Evolutionary conservation across 2,888 invertebrate species (phyloP).

Genomic region (Calameuta pallipes): DNA sequence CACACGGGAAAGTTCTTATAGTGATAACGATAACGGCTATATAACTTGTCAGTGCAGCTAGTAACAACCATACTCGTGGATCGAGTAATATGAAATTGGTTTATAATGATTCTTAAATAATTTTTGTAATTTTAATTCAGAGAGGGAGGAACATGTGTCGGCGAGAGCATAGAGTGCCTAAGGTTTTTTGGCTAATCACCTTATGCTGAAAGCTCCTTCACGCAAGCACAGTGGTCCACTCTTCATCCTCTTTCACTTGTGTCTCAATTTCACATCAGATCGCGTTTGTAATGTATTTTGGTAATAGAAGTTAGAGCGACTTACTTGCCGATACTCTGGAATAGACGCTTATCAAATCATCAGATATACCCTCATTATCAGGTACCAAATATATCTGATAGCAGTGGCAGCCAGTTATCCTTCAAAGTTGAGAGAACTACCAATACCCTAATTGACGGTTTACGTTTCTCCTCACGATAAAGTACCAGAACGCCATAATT

Average conservation of each 20-base stretch:
- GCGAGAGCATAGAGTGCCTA: not conserved
- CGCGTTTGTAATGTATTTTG: constrained; percentile 48
- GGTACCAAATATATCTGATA: too few species aligned
- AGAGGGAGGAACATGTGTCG: not conserved
- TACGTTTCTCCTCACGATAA: constrained; percentile 24
- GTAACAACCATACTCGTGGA: too few species aligned
- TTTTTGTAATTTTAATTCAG: too few species aligned
- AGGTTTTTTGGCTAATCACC: constrained; percentile 21
- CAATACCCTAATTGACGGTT: constrained; percentile 17
- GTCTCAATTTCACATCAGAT: constrained; percentile 21
- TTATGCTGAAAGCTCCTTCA: not conserved
- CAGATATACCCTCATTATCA: too few species aligned
- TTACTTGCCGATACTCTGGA: constrained; percentile 48
- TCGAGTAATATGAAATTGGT: too few species aligned
- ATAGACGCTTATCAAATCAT: constrained; percentile 39
- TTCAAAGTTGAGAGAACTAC: too few species aligned
- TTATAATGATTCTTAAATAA: too few species aligned
- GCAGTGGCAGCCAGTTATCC: too few species aligned
- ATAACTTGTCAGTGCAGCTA: too few species aligned
- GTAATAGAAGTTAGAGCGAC: constrained; percentile 41
- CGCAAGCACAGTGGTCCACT: constrained; percentile 8
- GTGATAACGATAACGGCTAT: not conserved
- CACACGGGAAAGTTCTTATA: not conserved
- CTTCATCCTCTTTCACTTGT: constrained; percentile 9
- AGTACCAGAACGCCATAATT: constrained; percentile 17